phyloP scores from a whole-genome alignment of 64 coral and sea anemone genomes.

The Astreopora myriophthalma region DNA sequence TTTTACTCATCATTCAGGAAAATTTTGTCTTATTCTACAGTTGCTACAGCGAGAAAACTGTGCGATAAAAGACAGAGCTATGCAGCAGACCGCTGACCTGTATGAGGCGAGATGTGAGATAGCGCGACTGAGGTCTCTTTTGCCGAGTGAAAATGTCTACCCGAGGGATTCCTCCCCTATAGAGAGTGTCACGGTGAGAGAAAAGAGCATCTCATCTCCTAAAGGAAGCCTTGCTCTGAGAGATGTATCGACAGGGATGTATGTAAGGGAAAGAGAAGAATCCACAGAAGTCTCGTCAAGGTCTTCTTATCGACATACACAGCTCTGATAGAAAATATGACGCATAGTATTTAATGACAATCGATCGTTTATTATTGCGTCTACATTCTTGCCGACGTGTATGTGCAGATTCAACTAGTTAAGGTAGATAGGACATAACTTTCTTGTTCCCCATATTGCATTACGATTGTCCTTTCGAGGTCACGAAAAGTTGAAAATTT shows the following conservation, averaged over 20 bases:
- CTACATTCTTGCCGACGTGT: too few relatives aligned
- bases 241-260: neutral
- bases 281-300: neutral
- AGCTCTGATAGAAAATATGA: neutral
- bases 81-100: slow-evolving; percentile 85
- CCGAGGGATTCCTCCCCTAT: slow-evolving; percentile 19
- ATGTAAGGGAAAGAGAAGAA: slow-evolving; percentile 8
- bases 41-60: slow-evolving; percentile 81
- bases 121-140: slow-evolving; percentile 69
- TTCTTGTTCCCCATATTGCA: too few relatives aligned
- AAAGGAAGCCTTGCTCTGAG: neutral
- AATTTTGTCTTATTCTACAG: neutral
- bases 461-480: too few relatives aligned
- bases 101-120: slow-evolving; percentile 92
- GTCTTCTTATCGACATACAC: neutral
- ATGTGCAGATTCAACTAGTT: too few relatives aligned
- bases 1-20: too few relatives aligned
- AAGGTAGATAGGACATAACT: too few relatives aligned
- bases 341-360: too few relatives aligned
- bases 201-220: slow-evolving; percentile 4
- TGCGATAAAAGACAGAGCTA: slow-evolving; percentile 49
- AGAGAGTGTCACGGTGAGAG: slow-evolving; percentile 10
- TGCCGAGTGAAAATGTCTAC: slow-evolving; percentile 72
- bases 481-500: too few relatives aligned
- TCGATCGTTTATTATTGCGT: too few relatives aligned